Conservation (phyloP, 2,113 vertebrate species). For the Scomber scombrus region DNA sequence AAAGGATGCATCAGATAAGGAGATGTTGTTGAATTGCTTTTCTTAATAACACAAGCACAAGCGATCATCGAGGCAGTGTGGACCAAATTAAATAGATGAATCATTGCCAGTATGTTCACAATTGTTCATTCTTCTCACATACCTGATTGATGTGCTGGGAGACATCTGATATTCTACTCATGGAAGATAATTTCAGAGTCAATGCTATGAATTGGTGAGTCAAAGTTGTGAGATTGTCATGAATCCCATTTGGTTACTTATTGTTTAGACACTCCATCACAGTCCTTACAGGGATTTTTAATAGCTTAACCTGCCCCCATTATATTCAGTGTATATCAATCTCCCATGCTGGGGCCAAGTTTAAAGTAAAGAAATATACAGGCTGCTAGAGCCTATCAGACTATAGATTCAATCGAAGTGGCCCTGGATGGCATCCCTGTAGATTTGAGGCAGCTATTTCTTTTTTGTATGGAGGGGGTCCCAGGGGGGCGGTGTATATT, state of each 20-base stretch:
- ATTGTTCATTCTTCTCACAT: conserved; percentile 12
- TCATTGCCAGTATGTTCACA: conserved; percentile 17
- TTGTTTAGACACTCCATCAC: conserved; percentile 74
- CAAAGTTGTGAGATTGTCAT: conserved; percentile 49
- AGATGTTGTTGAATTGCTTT: conserved; percentile 6
- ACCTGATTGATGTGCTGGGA: background rate
- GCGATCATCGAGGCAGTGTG: background rate
- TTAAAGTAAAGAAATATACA: conserved; percentile 62
- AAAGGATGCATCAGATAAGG: background rate
- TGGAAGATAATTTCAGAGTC: conserved; percentile 39
- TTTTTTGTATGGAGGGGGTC: conserved; percentile 62
- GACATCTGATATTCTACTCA: too few species aligned
- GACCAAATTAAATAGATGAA: conserved; percentile 1
- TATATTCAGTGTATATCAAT: conserved; percentile 73
- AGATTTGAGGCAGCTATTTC: conserved; percentile 65
- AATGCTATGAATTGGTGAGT: conserved; percentile 37
- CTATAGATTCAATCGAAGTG: conserved; percentile 62
- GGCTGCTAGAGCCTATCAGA: conserved; percentile 61
- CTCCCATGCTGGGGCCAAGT: conserved; percentile 43
- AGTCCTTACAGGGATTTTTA: conserved; percentile 62
- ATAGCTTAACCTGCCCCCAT: conserved; percentile 57
- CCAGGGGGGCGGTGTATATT: conserved; percentile 57
- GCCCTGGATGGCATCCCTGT: conserved; percentile 54
- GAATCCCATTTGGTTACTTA: conserved; percentile 69
- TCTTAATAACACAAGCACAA: background rate